Conservation (phyloP, 2,113 vertebrate genomes). For the Stomatorhinus ivindoensis region DNA sequence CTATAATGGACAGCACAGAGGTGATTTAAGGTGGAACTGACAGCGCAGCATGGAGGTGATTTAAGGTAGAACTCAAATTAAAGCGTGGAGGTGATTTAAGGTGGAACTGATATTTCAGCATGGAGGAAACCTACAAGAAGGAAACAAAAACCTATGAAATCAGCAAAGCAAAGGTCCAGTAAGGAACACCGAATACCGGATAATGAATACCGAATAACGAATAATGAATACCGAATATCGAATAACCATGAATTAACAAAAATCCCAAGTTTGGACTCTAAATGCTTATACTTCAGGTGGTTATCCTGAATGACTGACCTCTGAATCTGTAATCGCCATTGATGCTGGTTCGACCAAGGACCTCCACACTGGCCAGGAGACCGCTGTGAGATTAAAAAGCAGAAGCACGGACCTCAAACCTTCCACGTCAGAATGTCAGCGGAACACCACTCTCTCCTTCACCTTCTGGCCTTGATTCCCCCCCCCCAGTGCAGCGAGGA, state of each 20-base stretch:
- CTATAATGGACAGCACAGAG: neutral
- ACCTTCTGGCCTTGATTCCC: neutral
- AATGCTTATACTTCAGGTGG: neutral
- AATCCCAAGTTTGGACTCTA: neutral
- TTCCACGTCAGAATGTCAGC: neutral
- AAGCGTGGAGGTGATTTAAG: neutral
- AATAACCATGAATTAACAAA: neutral
- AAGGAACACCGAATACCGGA: neutral
- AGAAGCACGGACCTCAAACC: neutral
- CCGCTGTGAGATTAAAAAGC: neutral
- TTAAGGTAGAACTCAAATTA: neutral
- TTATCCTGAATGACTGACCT: neutral
- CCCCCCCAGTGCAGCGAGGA: neutral
- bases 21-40: neutral
- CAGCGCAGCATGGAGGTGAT: neutral
- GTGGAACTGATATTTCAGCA: neutral
- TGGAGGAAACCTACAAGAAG: neutral
- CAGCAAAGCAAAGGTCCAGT: neutral
- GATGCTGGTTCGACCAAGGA: neutral
- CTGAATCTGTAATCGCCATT: neutral
- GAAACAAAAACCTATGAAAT: neutral
- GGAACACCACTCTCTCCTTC: neutral
- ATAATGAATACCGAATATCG: too few species aligned
- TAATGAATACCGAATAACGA: too few species aligned
- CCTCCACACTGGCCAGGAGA: neutral